Evolutionary conservation across 2,797 vertebrate species (phyloP), one percentile per base, ranked within the genome.

Genomic region (Crocidura indochinensis): DNA sequence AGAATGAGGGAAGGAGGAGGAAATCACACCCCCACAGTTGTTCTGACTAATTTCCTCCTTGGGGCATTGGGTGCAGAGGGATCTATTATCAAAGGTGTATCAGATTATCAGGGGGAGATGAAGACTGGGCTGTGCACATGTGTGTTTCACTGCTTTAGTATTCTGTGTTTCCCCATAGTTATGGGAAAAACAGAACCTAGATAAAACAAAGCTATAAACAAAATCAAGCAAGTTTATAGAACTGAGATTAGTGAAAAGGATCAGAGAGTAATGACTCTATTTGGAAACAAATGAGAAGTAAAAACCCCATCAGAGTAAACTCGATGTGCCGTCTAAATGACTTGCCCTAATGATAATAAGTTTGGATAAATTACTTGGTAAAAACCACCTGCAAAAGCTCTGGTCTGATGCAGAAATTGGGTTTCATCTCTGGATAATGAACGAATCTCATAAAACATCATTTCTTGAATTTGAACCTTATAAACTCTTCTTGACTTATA

Each of bases 11-110:
- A 49, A 91, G 68, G 10, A 84, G 74, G 71, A 82, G 92, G 79
- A 85, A 80, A 88, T 85, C 31, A 81, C 67, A 75, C 76, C 83
- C 90, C 44, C 51, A 29, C 17, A 38, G 64, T 27, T 72, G 64
- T 76, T 90, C 83, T 93, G 90, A 84, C 75, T 87, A 26, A 85
- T 68, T 91, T 95, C 87, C 91, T 95, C 60, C 29, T 31, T 47
- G 62, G 67, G 22, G 6, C 67, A n/a, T 22, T 76, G 82, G 49
- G 47, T 22, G 12, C n/a, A 27, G 6, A 15, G 38, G 14, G 22
- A 24, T 92, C 62, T 79, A 3, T 64, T 92, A 73, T 68, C 10
- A 79, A 84, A 79, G 88, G 68, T 46, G 71, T 7, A 8, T 67
- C 84, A 47, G 73, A 26, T 31, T 60, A 19, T 73, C 62, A 62